phyloP scores from a whole-genome alignment of 2,888 invertebrate genomes.

The Pheosia tremula region DNA sequence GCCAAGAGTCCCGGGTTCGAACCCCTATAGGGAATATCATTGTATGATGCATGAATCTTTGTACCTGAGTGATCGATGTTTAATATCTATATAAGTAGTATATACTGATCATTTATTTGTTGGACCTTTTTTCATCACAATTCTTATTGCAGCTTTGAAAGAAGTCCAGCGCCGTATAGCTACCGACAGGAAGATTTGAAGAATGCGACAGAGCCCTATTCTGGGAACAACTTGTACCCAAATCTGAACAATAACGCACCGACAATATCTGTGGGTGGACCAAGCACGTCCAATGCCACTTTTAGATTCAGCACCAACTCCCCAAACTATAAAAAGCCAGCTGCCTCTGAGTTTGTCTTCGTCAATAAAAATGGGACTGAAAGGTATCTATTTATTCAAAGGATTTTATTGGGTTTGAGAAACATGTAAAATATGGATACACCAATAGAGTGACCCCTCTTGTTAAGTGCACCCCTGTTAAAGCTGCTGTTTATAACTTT shows the following conservation, averaged over 20 bases:
- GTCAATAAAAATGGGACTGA: constrained; percentile 22
- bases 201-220: neutral
- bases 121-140: too few species aligned
- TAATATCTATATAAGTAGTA: too few species aligned
- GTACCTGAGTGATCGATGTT: too few species aligned
- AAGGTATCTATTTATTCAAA: constrained; percentile 18
- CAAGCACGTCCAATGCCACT: neutral
- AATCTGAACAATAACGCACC: constrained; percentile 16
- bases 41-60: too few species aligned
- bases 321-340: constrained; percentile 3
- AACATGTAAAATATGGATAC: too few species aligned
- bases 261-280: neutral
- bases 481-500: too few species aligned
- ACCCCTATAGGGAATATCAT: too few species aligned
- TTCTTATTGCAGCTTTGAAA: constrained; percentile 35
- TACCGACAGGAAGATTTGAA: constrained; percentile 30
- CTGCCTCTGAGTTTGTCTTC: constrained; percentile 20
- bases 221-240: constrained; percentile 23
- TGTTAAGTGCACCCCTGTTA: too few species aligned
- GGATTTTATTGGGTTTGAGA: too few species aligned
- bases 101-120: too few species aligned
- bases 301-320: constrained; percentile 5
- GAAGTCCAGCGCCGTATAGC: constrained; percentile 35
- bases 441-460: too few species aligned
- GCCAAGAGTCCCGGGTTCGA: too few species aligned